A percentile compares a stretch with the other conserved stretches of the same genome.
Conservation (phyloP, 2,888 invertebrate species). For the Troides aeacus region DNA sequence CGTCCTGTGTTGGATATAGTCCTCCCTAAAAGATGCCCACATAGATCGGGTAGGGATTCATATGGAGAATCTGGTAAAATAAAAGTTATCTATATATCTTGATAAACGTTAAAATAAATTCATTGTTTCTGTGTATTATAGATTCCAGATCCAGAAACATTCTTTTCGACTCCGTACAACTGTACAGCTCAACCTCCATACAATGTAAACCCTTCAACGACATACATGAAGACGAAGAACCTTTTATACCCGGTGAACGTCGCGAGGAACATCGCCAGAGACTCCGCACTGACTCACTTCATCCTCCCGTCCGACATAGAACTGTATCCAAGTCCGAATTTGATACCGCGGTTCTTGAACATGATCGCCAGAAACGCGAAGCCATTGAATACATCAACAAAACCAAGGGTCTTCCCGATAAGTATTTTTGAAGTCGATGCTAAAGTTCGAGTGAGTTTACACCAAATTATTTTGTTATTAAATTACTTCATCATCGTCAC, state of each 20-base stretch:
- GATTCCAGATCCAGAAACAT: conserved; percentile 84
- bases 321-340: conserved; percentile 91
- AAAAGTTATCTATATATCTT: too few relatives aligned
- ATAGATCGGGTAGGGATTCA: too few relatives aligned
- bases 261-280: conserved; percentile 92
- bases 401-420: conserved; percentile 89
- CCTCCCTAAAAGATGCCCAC: too few relatives aligned
- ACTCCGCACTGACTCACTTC: conserved; percentile 89
- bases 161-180: conserved; percentile 83
- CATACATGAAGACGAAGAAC: conserved; percentile 90
- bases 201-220: conserved; percentile 80
- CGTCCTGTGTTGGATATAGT: too few relatives aligned
- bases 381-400: conserved; percentile 79
- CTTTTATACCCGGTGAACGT: conserved; percentile 94
- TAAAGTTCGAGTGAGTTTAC: conserved; percentile 59
- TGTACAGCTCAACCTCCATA: conserved; percentile 87
- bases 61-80: too few relatives aligned
- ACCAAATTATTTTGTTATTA: background rate
- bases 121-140: conserved; percentile 47
- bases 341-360: conserved; percentile 89
- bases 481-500: too few relatives aligned
- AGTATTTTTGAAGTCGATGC: conserved; percentile 93
- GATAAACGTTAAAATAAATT: too few relatives aligned
- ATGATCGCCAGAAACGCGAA: conserved; percentile 88
- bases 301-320: conserved; percentile 94